Base-by-base conservation (phyloP, 2,113 vertebrate species). In the Ptychochromis oligacanthus region DNA sequence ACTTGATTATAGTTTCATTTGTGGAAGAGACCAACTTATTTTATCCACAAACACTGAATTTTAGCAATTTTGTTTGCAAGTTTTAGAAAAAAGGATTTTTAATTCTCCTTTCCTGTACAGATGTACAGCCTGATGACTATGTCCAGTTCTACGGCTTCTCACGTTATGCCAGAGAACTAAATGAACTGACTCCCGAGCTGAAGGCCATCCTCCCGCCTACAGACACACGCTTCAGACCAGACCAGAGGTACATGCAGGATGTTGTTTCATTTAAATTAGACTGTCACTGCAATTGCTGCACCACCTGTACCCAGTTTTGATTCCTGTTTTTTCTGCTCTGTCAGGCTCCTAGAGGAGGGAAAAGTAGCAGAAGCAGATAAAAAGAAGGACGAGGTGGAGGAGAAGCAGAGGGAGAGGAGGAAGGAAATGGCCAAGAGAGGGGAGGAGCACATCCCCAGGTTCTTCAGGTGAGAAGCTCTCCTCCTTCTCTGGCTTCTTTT, bases 271-370 rank as follows among this genome's bases (percentile, higher is more conserved):
- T 46, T 70, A n/a, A 52, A 62, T 17, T 49, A 72, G 26, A 52
- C 43, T 31, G 65, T 18, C 49, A 52, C 46, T 14, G 10, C 3
- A 20, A 24, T 18, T 31, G 0, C 40, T 26, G 20, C 20, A 17
- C 43, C 40, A 28, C 31, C 9, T 17, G 59, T 80, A 58, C 17
- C 5, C 18, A 13, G 8, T 5, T 49, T 74, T 26, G 14, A 79
- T 52, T 77, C 28, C 13, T 40, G 1, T 61, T 1, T 74, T n/a
- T 22, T 60, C 4, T 74, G 34, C 24, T 65, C 49, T 54, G 6
- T 40, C 80, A 99, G 98, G 93, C 96, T 97, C 70, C 91, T 98
- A 88, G 98, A 99, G 89, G 96, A 97, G 58, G 98, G 97, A 1
- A 97, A 97, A 26, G 91, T 96, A 24, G 87, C 95, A 1, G 97